Conservation (phyloP, 2,113 vertebrate species). For the Rhizomys pruinosus region DNA sequence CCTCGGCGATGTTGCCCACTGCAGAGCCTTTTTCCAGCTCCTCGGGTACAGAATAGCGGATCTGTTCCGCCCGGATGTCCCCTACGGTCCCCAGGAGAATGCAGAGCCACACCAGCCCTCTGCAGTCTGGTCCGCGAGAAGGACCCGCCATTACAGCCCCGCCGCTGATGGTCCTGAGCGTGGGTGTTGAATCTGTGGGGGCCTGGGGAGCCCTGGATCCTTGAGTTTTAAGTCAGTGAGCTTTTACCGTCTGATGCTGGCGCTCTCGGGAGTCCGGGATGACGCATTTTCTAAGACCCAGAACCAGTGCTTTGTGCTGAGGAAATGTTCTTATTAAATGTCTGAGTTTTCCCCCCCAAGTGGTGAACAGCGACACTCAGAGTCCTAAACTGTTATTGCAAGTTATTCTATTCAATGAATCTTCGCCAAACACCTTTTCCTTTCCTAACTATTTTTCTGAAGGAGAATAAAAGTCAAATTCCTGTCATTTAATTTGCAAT, state of each 20-base stretch:
- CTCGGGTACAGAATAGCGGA: slow-evolving; percentile 85
- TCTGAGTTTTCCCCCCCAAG: slow-evolving; percentile 44
- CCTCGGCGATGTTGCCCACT: slow-evolving; percentile 84
- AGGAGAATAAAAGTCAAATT: slow-evolving; percentile 34
- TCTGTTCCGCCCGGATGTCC: slow-evolving; percentile 74
- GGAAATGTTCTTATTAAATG: slow-evolving; percentile 28
- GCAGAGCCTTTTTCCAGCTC: slow-evolving; percentile 84
- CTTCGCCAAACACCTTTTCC: not conserved
- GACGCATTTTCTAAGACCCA: slow-evolving; percentile 34
- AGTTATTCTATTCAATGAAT: not conserved
- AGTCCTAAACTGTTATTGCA: slow-evolving; percentile 78
- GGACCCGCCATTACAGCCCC: slow-evolving; percentile 67
- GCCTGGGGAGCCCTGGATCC: not conserved
- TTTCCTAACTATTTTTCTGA: not conserved
- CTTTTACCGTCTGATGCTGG: not conserved
- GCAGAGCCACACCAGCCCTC: slow-evolving; percentile 57
- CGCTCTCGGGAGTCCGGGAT: not conserved
- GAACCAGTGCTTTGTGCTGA: slow-evolving; percentile 50
- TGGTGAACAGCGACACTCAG: slow-evolving; percentile 83
- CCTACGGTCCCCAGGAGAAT: slow-evolving; percentile 71
- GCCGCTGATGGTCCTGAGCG: not conserved
- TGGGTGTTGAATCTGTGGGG: not conserved
- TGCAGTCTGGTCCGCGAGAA: not conserved
- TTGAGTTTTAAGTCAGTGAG: not conserved
- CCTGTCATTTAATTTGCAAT: slow-evolving; percentile 38